Evolutionary conservation across 2,797 vertebrate species (phyloP), one percentile per base, ranked within the genome.

Genomic region (Corythornis leucogaster): DNA sequence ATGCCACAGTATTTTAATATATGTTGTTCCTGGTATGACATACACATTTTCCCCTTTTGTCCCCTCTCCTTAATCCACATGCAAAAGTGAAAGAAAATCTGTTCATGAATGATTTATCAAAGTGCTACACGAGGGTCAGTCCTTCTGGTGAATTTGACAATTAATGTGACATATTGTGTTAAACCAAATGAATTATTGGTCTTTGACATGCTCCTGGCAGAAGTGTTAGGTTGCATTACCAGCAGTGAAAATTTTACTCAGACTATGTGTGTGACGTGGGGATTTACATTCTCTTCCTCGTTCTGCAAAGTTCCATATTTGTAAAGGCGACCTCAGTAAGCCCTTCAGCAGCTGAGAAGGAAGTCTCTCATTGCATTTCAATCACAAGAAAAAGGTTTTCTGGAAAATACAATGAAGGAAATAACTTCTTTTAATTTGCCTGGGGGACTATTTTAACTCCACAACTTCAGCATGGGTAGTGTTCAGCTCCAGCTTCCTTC

Each of bases 271-370:
- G 58, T 69, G 63, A 64, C 24, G 38, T 16, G 12, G 46, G 21
- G 33, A 91, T 94, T 86, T 43, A 53, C 28, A 58, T 74, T 85
- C 25, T 75, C 45, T 94, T 96, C 94, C 94, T 91, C 58, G 54
- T 95, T 91, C 63, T 83, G 35, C 43, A 69, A 75, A 92, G 35
- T 70, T 35, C 11, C 0, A 8, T 10, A 40, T 82, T 63, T 71
- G 28, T 61, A 74, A 93, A 25, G 31, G 46, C 26, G 9, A n/a
- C 15, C 28, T 78, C 42, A 73, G 30, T 53, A 73, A 26, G 26
- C 53, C 45, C 38, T 89, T 85, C 77, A 73, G 45, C 51, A 42
- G 38, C 57, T n/a, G 31, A 91, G 57, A 78, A 95, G 40, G 45
- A 88, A 91, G 38, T 46, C 33, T 71, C 53, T 53, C 53, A 42